A percentile compares a stretch with the other conserved stretches of the same genome.
Evolutionary conservation across 2,888 invertebrate species (phyloP).

Genomic region (Muscina levida): DNA sequence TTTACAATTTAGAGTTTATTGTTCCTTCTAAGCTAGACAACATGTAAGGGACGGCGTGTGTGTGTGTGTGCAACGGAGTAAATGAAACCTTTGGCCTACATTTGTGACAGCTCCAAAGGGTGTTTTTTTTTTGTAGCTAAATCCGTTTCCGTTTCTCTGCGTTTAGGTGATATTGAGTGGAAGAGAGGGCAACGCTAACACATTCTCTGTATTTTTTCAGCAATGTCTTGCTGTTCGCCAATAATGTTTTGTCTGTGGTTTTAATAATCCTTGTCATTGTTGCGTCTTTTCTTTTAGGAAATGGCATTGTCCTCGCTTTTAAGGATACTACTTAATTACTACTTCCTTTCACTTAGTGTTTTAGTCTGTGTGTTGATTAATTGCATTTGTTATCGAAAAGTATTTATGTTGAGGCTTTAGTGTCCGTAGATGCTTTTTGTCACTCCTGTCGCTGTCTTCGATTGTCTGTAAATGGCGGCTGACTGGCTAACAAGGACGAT

Average conservation of each 20-base stretch:
- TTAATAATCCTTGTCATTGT: constrained; percentile 5
- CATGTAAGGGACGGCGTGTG: constrained; percentile 23
- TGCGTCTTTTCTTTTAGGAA: background rate
- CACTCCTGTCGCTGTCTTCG: background rate
- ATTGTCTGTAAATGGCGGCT: constrained; percentile 1
- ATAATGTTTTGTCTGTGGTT: background rate
- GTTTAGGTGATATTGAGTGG: background rate
- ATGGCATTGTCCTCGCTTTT: no score
- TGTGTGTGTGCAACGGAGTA: background rate
- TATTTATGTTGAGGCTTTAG: background rate
- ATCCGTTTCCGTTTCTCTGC: background rate
- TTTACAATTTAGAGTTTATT: constrained; percentile 26
- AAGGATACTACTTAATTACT: no score
- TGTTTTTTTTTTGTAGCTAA: background rate
- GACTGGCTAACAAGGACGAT: constrained; percentile 23
- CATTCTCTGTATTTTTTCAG: background rate
- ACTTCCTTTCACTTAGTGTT: no score
- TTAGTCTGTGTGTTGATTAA: no score
- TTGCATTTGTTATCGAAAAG: no score
- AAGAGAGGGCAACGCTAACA: background rate
- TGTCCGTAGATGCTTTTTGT: background rate
- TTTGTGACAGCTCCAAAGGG: background rate
- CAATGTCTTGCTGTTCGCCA: background rate
- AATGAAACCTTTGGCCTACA: background rate
- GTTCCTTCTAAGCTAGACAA: constrained; percentile 3